These are phyloP conservation scores for Saturnia japonica DNA, from an alignment of 2,888 invertebrate species.

Conservation along the genomic window DNA sequence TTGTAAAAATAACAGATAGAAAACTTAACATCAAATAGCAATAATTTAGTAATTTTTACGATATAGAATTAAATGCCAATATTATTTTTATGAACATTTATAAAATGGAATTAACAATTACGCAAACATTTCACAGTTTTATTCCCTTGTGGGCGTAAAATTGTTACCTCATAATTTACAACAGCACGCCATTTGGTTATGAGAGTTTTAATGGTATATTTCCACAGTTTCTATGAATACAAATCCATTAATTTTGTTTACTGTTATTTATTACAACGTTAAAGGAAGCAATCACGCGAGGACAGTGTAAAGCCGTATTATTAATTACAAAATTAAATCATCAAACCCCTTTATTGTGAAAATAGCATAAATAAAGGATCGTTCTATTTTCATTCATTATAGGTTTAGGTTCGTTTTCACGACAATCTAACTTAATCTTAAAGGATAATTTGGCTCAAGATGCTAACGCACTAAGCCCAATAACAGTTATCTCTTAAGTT, in stretches of 20 bases:
- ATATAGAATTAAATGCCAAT: too few species aligned
- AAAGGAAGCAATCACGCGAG: neutral
- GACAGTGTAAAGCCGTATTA: neutral
- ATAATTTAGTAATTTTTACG: too few species aligned
- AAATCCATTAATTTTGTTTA: neutral
- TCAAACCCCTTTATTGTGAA: neutral
- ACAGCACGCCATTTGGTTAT: neutral
- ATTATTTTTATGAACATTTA: neutral
- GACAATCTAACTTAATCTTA: too few species aligned
- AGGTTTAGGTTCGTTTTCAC: neutral
- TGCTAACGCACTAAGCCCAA: too few species aligned
- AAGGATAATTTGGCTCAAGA: too few species aligned
- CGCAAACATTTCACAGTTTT: neutral
- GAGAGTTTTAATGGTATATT: slow-evolving; percentile 8
- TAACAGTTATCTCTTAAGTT: too few species aligned
- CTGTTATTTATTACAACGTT: neutral
- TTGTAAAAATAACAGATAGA: too few species aligned
- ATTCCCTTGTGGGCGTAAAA: neutral
- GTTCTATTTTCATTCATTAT: neutral
- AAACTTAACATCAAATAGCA: too few species aligned
- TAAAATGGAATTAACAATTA: neutral
- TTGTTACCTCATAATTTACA: slow-evolving; percentile 6
- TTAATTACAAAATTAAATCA: neutral
- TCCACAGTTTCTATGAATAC: neutral
- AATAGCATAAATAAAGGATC: neutral